Evolutionary conservation across 2,113 vertebrate species (phyloP), one percentile per base, ranked within the genome.

Genomic region (Gnathonemus longibarbis): DNA sequence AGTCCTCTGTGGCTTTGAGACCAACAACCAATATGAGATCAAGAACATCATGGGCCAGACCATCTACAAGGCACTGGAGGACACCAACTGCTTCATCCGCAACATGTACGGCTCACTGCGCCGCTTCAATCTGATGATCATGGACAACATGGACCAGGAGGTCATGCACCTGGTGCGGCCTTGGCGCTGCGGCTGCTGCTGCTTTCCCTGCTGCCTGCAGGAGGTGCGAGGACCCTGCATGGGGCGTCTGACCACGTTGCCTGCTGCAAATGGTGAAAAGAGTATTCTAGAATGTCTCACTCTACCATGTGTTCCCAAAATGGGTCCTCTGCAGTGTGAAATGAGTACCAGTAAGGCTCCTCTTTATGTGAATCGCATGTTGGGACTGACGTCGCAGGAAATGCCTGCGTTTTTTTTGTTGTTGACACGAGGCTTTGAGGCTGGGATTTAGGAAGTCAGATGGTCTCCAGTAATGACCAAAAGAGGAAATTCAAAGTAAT

Each of bases 141-240:
- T 96, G 39, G 97, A 98, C 93, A 94, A 94, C 89, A 45, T 19
- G 3, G 97, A 97, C 89, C 93, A 95, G 0, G 97, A 98, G 91
- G 97, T 98, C 94, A 96, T 98, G 87, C 97, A 95, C 3, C 93
- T 98, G 46, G 92, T 97, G 9, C 95, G 97, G 5, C 97, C 97
- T 4, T 96, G 94, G 86, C 97, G 96, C 91, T 98, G 97, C 42
- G 95, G 94, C 62, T 96, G 96, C 92, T 96, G 97, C 94, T 97
- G 97, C 94, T 98, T 94, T 27, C 97, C 97, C 39, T 98, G 97
- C 91, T 97, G 94, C 92, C 91, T 98, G 87, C 97, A 98, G 93
- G 97, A 98, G 97, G 97, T 97, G 66, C 2, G 88, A 87, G 31
- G 1, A 11, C 77, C 70, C 53, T 42, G 24, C 46, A 11, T 31